Evolutionary conservation across 2,888 invertebrate genomes (phyloP).

Genomic region (Leptogaster cylindrica): DNA sequence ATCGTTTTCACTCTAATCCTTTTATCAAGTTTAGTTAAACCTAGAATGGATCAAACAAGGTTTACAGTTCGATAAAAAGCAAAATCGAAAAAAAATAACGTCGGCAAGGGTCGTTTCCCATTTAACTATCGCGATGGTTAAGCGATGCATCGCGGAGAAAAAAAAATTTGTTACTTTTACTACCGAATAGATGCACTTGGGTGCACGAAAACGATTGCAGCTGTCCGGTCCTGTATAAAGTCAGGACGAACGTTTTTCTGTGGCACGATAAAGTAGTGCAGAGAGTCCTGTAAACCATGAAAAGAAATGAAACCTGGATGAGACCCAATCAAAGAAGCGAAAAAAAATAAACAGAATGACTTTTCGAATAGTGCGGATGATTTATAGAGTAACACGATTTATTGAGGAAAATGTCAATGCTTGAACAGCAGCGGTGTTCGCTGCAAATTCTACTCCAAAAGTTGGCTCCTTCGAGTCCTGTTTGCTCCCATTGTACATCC

Average conservation of each 20-base stretch:
- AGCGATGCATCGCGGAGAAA: background rate
- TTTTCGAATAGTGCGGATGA: constrained; percentile 1
- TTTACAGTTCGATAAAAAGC: background rate
- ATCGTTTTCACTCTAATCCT: background rate
- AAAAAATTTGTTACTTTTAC: background rate
- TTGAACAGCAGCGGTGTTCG: too few species aligned
- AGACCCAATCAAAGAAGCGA: background rate
- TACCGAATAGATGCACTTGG: constrained; percentile 1
- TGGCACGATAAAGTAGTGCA: too few species aligned
- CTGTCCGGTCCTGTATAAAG: too few species aligned
- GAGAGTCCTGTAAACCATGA: background rate
- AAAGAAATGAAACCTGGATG: background rate
- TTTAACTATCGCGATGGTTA: background rate
- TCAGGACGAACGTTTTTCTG: too few species aligned
- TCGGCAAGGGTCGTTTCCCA: background rate
- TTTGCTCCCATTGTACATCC: background rate
- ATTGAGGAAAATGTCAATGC: constrained; percentile 27
- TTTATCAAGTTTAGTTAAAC: background rate
- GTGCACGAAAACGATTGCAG: constrained; percentile 6
- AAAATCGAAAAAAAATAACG: too few species aligned
- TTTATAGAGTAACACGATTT: constrained; percentile 36
- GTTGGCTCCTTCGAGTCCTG: background rate
- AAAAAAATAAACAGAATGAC: background rate
- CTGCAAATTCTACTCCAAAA: constrained; percentile 21
- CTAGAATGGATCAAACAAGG: background rate